Evolutionary conservation across 2,888 invertebrate species (phyloP).

Genomic region (Philaethria dido): DNA sequence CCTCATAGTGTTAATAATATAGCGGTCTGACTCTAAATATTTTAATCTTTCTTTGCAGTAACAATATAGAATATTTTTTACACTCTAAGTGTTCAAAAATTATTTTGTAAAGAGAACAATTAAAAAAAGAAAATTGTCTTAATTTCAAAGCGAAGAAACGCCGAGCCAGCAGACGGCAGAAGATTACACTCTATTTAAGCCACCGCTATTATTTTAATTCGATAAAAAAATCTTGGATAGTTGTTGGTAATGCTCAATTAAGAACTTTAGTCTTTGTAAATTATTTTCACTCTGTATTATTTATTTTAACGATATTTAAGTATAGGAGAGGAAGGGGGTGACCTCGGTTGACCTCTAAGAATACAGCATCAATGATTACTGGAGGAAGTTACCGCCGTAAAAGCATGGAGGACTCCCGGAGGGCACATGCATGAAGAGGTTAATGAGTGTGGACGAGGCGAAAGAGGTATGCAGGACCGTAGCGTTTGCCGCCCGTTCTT

Average conservation of each 20-base stretch:
- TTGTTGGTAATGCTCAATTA: background rate
- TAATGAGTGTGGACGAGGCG: no score
- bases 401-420: no score
- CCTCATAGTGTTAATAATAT: no score
- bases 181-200: slow-evolving; percentile 14
- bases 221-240: background rate
- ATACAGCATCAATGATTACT: no score
- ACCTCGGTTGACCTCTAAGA: no score
- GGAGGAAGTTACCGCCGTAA: no score
- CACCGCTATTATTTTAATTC: slow-evolving; percentile 19
- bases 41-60: no score
- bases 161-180: background rate
- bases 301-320: background rate
- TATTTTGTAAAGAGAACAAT: background rate
- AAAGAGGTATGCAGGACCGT: no score
- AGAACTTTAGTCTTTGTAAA: background rate
- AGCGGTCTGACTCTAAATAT: no score
- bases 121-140: background rate
- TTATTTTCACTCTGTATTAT: background rate
- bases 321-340: no score
- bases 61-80: background rate
- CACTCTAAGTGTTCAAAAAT: background rate
- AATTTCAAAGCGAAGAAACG: slow-evolving; percentile 1
- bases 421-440: no score
- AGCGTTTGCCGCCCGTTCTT: no score